These are phyloP conservation scores for Paratrypauchen microcephalus DNA, from an alignment of 2,797 vertebrate genomes.

Conservation along the genomic window DNA sequence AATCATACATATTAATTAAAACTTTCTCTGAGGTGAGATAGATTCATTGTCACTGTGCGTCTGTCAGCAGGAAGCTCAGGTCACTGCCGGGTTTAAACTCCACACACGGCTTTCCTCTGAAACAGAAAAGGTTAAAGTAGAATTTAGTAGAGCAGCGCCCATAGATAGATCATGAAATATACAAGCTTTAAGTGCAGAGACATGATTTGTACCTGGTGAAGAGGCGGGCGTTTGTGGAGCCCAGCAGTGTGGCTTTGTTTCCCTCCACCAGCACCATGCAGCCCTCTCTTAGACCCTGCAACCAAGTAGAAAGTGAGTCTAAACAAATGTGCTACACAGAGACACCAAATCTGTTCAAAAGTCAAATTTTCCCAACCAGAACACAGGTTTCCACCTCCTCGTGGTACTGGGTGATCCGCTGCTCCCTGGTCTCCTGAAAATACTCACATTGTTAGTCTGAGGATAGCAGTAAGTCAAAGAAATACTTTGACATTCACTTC, in stretches of 20 bases:
- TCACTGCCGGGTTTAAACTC: slow-evolving; percentile 82
- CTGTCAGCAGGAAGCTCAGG: slow-evolving; percentile 82
- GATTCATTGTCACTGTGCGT: slow-evolving; percentile 37
- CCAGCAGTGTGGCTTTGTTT: slow-evolving; percentile 80
- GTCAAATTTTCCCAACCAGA: slow-evolving; percentile 73
- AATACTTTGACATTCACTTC: no score
- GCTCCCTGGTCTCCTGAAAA: slow-evolving; percentile 83
- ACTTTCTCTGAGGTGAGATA: not conserved
- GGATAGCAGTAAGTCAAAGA: not conserved
- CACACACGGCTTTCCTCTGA: slow-evolving; percentile 76
- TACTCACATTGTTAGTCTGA: not conserved
- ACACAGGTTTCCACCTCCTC: slow-evolving; percentile 82
- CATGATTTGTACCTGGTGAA: slow-evolving; percentile 79
- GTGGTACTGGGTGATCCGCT: slow-evolving; percentile 84
- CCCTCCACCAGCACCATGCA: slow-evolving; percentile 86
- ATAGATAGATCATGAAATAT: no score
- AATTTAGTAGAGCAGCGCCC: no score
- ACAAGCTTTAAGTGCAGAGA: not conserved
- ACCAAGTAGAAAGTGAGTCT: not conserved
- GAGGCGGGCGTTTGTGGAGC: slow-evolving; percentile 80
- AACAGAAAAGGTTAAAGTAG: slow-evolving; percentile 14
- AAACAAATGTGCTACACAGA: not conserved
- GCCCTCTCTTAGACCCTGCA: slow-evolving; percentile 85
- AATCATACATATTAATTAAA: not conserved
- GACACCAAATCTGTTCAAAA: not conserved